These are phyloP conservation scores for Drosophila arizonae DNA, from an alignment of 1,140 invertebrate species.

Conservation along the genomic window DNA sequence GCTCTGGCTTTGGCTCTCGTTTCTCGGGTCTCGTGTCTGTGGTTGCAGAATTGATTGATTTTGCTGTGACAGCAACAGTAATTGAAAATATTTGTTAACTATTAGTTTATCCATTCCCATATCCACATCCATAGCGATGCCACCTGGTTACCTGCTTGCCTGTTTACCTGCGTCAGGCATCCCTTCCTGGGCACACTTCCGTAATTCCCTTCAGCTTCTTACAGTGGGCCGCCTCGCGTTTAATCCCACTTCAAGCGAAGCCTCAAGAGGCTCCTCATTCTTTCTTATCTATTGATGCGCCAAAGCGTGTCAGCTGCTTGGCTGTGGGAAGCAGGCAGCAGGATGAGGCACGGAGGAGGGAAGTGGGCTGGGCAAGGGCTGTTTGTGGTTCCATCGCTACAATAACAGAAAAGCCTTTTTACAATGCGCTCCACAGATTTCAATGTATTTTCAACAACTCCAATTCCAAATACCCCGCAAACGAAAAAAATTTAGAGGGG, in stretches of 20 bases:
- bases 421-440: conserved; percentile 66
- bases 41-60: conserved; percentile 74
- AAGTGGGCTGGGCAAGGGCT: conserved; percentile 2
- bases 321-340: too few species aligned
- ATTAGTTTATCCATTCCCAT: conserved; percentile 54
- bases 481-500: neutral
- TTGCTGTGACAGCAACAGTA: conserved; percentile 78
- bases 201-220: conserved; percentile 42
- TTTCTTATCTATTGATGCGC: conserved; percentile 71
- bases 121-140: neutral
- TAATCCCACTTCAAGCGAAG: conserved; percentile 67
- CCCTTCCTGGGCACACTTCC: conserved; percentile 64
- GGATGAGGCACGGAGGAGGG: too few species aligned
- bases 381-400: conserved; percentile 45
- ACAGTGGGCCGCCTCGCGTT: conserved; percentile 25
- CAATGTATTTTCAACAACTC: conserved; percentile 51
- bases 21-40: conserved; percentile 51
- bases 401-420: conserved; percentile 69
- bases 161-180: conserved; percentile 54
- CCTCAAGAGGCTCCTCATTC: conserved; percentile 56
- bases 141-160: neutral
- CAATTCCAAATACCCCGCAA: conserved; percentile 12
- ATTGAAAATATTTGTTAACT: conserved; percentile 78
- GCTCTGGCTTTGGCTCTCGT: conserved; percentile 3
- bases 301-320: conserved; percentile 73